These are phyloP conservation scores for Plebejus argus DNA, from an alignment of 2,888 invertebrate genomes.

Conservation along the genomic window DNA sequence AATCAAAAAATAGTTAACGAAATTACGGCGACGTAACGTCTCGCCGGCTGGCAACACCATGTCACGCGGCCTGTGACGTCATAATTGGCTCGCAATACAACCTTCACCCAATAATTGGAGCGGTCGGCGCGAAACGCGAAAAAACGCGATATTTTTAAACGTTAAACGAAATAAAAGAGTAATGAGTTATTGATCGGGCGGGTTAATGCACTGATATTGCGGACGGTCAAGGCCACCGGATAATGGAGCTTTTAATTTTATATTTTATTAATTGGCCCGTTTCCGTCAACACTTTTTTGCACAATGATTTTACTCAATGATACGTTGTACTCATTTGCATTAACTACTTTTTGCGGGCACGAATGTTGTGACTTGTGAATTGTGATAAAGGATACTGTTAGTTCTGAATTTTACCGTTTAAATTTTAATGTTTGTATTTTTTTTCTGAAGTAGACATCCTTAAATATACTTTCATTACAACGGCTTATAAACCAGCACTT, in stretches of 20 bases:
- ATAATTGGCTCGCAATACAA: constrained; percentile 51
- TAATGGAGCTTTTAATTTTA: constrained; percentile 46
- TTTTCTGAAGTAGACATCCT: too few relatives aligned
- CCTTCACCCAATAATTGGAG: constrained; percentile 61
- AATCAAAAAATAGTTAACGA: background rate
- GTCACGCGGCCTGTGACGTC: constrained; percentile 49
- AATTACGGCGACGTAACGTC: background rate
- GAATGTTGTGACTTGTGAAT: too few relatives aligned
- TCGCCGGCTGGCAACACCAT: constrained; percentile 35
- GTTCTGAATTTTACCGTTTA: too few relatives aligned
- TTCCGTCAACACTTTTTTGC: constrained; percentile 29
- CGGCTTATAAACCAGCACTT: too few relatives aligned
- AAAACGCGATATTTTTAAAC: constrained; percentile 60
- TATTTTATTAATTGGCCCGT: constrained; percentile 37
- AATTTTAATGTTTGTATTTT: too few relatives aligned
- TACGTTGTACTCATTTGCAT: background rate
- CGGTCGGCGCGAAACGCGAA: constrained; percentile 52
- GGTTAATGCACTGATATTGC: constrained; percentile 54
- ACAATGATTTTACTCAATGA: constrained; percentile 22
- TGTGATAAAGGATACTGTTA: background rate
- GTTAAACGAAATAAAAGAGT: constrained; percentile 62
- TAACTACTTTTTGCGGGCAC: background rate
- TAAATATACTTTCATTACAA: too few relatives aligned
- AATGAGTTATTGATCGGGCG: constrained; percentile 60
- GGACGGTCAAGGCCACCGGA: constrained; percentile 52